Evolutionary conservation across 2,888 invertebrate species (phyloP).

Genomic region (Trisateles emortualis): DNA sequence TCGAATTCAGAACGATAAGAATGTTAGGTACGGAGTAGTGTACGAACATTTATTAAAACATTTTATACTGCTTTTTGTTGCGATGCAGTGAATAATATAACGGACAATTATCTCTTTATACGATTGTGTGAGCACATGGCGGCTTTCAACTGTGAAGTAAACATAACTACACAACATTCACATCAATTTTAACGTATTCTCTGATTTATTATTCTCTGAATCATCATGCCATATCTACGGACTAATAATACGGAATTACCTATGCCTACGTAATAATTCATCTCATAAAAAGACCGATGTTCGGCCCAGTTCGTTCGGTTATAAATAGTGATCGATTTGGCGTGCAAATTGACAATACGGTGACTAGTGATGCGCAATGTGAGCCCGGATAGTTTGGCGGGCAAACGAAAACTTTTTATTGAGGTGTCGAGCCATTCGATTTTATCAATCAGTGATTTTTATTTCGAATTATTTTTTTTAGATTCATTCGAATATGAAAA

Average conservation of each 20-base stretch:
- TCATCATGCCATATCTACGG: slow-evolving; percentile 29
- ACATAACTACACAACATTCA: slow-evolving; percentile 24
- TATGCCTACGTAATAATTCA: slow-evolving; percentile 35
- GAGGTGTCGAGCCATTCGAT: slow-evolving; percentile 15
- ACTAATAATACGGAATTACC: slow-evolving; percentile 35
- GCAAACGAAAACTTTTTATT: slow-evolving; percentile 31
- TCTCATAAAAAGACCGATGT: slow-evolving; percentile 38
- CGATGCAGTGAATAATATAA: background rate
- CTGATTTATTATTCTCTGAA: slow-evolving; percentile 43
- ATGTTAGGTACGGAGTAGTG: background rate
- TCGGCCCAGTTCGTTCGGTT: slow-evolving; percentile 51
- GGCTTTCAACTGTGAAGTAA: slow-evolving; percentile 27
- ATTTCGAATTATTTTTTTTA: slow-evolving; percentile 15
- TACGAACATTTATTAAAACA: background rate
- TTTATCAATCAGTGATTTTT: slow-evolving; percentile 28
- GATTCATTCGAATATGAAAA: slow-evolving; percentile 6
- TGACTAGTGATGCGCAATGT: slow-evolving; percentile 49
- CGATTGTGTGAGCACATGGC: slow-evolving; percentile 23
- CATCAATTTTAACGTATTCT: slow-evolving; percentile 30
- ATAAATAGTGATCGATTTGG: slow-evolving; percentile 83
- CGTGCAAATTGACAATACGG: slow-evolving; percentile 69
- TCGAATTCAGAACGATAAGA: background rate
- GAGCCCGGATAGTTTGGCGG: slow-evolving; percentile 27
- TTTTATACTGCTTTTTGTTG: background rate
- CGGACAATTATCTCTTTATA: slow-evolving; percentile 3